Evolutionary conservation across 2,797 vertebrate species (phyloP).

Genomic region (Diceros bicornis): DNA sequence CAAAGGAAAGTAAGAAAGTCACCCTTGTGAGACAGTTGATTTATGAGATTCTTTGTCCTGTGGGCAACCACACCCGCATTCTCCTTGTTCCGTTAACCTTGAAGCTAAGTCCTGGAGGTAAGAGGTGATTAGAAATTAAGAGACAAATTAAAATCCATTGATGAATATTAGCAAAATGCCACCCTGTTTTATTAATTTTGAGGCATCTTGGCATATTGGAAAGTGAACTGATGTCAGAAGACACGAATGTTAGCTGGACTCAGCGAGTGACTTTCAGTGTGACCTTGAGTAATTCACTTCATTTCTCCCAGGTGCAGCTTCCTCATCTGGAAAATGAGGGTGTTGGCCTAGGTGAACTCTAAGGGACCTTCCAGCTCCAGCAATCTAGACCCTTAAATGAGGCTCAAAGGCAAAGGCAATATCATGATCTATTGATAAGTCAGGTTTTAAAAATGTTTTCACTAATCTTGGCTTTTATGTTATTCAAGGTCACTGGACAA

Average conservation of each 20-base stretch:
- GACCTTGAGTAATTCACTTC: conserved; percentile 83
- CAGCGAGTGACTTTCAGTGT: conserved; percentile 71
- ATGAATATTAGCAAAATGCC: not conserved
- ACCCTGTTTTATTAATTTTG: conserved; percentile 12
- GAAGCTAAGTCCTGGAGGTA: not conserved
- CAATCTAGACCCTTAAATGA: conserved; percentile 78
- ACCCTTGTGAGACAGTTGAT: conserved; percentile 1
- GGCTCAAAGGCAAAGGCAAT: conserved; percentile 73
- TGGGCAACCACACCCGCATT: not conserved
- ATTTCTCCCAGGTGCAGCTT: conserved; percentile 80
- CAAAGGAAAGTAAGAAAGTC: not conserved
- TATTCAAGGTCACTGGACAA: conserved; percentile 81
- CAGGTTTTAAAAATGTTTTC: conserved; percentile 81
- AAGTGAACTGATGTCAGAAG: conserved; percentile 68
- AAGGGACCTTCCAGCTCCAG: conserved; percentile 59
- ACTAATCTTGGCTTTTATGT: conserved; percentile 79
- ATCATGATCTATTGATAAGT: conserved; percentile 81
- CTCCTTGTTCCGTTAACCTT: conserved; percentile 44
- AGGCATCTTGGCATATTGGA: not conserved
- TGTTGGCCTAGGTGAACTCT: conserved; percentile 81
- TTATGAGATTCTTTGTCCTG: not conserved
- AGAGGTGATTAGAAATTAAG: conserved; percentile 44
- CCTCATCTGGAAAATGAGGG: conserved; percentile 86
- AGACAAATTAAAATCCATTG: conserved; percentile 53
- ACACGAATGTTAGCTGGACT: conserved; percentile 55